phyloP scores from a whole-genome alignment of 2,888 invertebrate genomes.

The Leptogaster cylindrica region DNA sequence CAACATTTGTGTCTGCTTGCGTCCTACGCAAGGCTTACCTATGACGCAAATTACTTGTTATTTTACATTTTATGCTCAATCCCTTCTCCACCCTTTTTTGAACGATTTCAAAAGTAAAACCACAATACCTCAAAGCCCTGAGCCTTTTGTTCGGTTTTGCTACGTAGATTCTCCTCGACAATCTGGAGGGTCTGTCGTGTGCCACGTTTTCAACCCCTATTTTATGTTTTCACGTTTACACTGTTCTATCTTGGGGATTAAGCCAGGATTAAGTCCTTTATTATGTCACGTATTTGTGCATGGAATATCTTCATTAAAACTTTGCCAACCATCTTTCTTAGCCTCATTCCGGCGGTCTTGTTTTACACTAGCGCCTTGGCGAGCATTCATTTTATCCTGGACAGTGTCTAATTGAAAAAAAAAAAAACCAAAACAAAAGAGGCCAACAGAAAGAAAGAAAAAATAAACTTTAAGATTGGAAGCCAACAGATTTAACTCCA shows the following conservation, averaged over 20 bases:
- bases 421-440: constrained; percentile 40
- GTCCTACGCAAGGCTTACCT: no score
- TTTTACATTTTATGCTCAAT: constrained; percentile 7
- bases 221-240: constrained; percentile 42
- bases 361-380: not conserved
- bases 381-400: constrained; percentile 3
- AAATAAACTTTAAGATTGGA: no score
- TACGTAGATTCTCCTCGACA: constrained; percentile 10
- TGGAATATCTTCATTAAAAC: constrained; percentile 45
- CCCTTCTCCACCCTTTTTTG: no score
- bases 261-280: constrained; percentile 41
- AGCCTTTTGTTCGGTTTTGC: constrained; percentile 6
- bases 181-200: not conserved
- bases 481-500: no score
- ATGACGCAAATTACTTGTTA: no score
- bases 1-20: not conserved
- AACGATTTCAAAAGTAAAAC: not conserved
- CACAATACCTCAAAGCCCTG: constrained; percentile 2
- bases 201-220: constrained; percentile 6
- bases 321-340: constrained; percentile 1
- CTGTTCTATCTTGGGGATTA: constrained; percentile 35
- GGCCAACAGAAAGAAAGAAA: not conserved
- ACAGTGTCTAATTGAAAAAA: constrained; percentile 44
- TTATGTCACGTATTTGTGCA: constrained; percentile 44
- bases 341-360: no score